Evolutionary conservation across 2,797 vertebrate species (phyloP).

Genomic region (Silurus aristotelis): DNA sequence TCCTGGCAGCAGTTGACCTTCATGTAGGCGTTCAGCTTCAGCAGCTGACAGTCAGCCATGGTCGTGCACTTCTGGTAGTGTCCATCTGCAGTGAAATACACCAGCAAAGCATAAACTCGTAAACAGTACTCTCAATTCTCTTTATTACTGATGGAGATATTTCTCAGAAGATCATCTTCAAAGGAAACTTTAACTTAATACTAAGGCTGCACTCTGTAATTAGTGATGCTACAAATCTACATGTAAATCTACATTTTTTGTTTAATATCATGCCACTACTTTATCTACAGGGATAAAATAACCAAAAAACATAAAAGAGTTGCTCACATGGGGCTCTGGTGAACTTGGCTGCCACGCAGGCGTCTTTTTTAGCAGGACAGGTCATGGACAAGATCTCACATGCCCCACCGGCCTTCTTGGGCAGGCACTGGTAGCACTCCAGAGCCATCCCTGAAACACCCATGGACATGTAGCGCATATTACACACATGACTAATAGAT

Average conservation of each 20-base stretch:
- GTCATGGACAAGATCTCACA: slow-evolving; percentile 62
- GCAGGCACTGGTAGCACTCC: slow-evolving; percentile 67
- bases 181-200: not conserved
- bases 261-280: not conserved
- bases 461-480: not conserved
- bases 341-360: slow-evolving; percentile 66
- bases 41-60: slow-evolving; percentile 64
- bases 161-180: not conserved
- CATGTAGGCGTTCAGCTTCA: slow-evolving; percentile 68
- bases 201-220: not conserved
- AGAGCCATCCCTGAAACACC: slow-evolving; percentile 66
- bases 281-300: not conserved
- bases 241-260: not conserved
- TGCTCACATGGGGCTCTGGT: slow-evolving; percentile 67
- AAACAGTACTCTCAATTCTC: not conserved
- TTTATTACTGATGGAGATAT: not conserved
- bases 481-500: not conserved
- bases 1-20: slow-evolving; percentile 65
- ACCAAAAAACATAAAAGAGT: not conserved
- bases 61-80: slow-evolving; percentile 74
- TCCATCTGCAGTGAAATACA: slow-evolving; percentile 59
- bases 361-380: slow-evolving; percentile 65
- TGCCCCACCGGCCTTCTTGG: slow-evolving; percentile 57
- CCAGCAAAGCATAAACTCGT: not conserved
- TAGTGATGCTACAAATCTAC: too few species aligned